Percentiles rank a stretch among this genome's conserved stretches.
Evolutionary conservation across 2,888 invertebrate genomes (phyloP).

Genomic region (Drosophila percnosoma): DNA sequence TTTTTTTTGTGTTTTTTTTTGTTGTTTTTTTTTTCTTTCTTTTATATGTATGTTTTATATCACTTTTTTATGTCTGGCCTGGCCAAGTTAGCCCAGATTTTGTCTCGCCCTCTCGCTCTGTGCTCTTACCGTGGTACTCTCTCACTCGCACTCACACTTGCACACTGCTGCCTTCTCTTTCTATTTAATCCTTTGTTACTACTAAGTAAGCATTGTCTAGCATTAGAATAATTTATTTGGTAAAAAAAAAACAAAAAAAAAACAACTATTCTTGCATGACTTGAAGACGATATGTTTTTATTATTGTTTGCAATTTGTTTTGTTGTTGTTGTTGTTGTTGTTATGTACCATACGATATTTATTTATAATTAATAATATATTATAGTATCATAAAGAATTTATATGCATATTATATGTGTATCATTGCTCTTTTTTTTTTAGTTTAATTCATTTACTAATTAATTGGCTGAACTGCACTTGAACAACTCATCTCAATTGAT

Average conservation of each 20-base stretch:
- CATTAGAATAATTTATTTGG: conserved; percentile 61
- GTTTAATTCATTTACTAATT: conserved; percentile 51
- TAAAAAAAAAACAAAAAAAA: conserved; percentile 65
- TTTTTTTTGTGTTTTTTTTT: conserved; percentile 47
- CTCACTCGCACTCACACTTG: conserved; percentile 13
- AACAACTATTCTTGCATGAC: conserved; percentile 66
- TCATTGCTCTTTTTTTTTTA: conserved; percentile 35
- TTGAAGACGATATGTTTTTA: conserved; percentile 78
- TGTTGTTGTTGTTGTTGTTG: conserved; percentile 13
- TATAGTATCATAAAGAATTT: conserved; percentile 43
- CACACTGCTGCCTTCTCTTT: conserved; percentile 12
- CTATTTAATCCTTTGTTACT: conserved; percentile 33
- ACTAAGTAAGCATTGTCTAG: conserved; percentile 66
- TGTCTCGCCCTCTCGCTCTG: conserved; percentile 13
- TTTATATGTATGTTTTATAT: conserved; percentile 68
- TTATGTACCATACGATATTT: conserved; percentile 39
- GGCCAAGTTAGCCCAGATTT: conserved; percentile 47
- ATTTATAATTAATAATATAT: conserved; percentile 37
- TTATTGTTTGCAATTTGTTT: conserved; percentile 54
- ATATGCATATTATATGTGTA: conserved; percentile 43
- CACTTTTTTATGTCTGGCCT: conserved; percentile 64
- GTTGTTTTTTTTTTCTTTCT: conserved; percentile 43
- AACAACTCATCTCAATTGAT: conserved; percentile 41
- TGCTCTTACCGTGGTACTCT: conserved; percentile 5
- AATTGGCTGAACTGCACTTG: conserved; percentile 57